Evolutionary conservation across 2,113 vertebrate species (phyloP).

Genomic region (Zosterops lateralis): DNA sequence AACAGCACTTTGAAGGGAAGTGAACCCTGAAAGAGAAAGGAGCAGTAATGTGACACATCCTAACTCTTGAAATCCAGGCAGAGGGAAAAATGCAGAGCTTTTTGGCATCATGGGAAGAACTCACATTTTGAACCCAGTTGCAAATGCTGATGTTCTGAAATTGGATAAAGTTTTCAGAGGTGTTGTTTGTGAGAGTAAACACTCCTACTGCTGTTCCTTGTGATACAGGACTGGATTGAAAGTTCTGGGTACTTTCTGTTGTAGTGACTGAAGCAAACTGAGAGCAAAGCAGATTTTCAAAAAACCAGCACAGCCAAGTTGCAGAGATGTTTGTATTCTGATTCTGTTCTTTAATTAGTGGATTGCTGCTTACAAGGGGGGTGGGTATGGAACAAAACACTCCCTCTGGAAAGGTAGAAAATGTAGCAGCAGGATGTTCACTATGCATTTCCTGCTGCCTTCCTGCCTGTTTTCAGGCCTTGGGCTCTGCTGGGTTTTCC

Average conservation of each 20-base stretch:
- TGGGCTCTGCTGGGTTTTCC: not conserved
- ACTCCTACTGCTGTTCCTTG: not conserved
- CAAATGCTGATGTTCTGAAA: not conserved
- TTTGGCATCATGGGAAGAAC: not conserved
- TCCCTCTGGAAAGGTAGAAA: not conserved
- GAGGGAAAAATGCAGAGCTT: not conserved
- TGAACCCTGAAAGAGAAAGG: not conserved
- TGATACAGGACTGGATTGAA: not conserved
- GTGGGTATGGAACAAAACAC: not conserved
- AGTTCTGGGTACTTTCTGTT: not conserved
- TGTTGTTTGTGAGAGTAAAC: not conserved
- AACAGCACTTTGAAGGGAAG: not conserved
- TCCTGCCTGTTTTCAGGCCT: not conserved
- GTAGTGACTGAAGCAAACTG: not conserved
- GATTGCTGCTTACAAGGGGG: not conserved
- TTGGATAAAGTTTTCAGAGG: not conserved
- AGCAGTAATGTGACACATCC: not conserved
- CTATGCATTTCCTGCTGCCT: not conserved
- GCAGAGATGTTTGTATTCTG: not conserved
- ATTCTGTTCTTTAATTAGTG: not conserved
- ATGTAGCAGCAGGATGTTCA: not conserved
- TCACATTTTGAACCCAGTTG: not conserved
- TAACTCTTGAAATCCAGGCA: not conserved
- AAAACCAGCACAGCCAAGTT: rapidly evolving
- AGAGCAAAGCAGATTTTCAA: not conserved